A percentile compares a stretch with the other conserved stretches of the same genome.
These are phyloP conservation scores for Oryzias woworae DNA, from an alignment of 2,113 vertebrate genomes.

Conservation along the genomic window DNA sequence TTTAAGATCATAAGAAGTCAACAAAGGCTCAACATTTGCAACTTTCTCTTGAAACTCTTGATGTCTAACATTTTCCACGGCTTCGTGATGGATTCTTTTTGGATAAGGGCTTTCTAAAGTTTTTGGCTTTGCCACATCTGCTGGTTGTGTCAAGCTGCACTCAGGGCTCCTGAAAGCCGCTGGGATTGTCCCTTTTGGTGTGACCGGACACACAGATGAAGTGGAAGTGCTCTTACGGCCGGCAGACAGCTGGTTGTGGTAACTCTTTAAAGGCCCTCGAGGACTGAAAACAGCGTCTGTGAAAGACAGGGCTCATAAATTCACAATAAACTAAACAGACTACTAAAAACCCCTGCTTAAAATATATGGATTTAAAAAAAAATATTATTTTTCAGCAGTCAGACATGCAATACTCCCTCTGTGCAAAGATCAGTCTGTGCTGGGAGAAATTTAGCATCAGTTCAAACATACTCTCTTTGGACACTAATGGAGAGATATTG, in stretches of 20 bases:
- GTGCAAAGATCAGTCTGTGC: not conserved
- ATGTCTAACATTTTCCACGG: slow-evolving; percentile 50
- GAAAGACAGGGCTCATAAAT: slow-evolving; percentile 51
- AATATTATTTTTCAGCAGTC: not conserved
- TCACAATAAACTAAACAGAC: slow-evolving; percentile 22
- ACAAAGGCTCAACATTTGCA: slow-evolving; percentile 44
- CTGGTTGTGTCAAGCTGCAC: slow-evolving; percentile 11
- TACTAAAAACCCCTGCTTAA: not conserved
- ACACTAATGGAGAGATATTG: slow-evolving; percentile 77
- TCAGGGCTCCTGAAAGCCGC: slow-evolving; percentile 13
- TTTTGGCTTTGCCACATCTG: slow-evolving; percentile 1
- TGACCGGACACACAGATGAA: slow-evolving; percentile 19
- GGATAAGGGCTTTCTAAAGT: slow-evolving; percentile 29
- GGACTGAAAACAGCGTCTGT: slow-evolving; percentile 61
- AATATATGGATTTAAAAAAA: not conserved
- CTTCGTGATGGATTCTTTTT: slow-evolving; percentile 48
- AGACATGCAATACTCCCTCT: not conserved
- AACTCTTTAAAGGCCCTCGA: slow-evolving; percentile 42
- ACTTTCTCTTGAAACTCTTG: slow-evolving; percentile 60
- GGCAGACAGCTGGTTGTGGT: slow-evolving; percentile 39
- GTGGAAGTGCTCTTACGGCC: slow-evolving; percentile 27
- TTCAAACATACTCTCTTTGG: slow-evolving; percentile 45
- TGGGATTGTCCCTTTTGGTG: slow-evolving; percentile 3
- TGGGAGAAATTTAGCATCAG: not conserved
- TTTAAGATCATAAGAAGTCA: slow-evolving; percentile 37